A percentile compares a stretch with the other conserved stretches of the same genome.
Evolutionary conservation across 2,888 invertebrate genomes (phyloP).

Genomic region (Diarsia rubi): DNA sequence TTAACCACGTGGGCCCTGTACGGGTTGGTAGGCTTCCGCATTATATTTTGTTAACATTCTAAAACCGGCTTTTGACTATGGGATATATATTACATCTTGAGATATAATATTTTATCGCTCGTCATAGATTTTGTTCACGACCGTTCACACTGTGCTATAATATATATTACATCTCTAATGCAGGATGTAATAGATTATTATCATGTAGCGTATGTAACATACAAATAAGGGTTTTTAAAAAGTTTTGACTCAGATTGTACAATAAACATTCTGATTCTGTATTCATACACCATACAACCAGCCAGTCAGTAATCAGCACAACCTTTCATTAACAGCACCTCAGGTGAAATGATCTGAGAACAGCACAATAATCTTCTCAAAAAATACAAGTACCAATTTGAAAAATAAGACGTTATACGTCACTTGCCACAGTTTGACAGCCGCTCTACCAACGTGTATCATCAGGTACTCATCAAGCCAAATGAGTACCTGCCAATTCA

Average conservation of each 20-base stretch:
- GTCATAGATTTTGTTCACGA: too few relatives aligned
- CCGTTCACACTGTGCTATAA: too few relatives aligned
- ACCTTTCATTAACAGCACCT: not conserved
- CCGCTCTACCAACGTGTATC: constrained; percentile 23
- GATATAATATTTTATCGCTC: too few relatives aligned
- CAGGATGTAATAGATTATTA: too few relatives aligned
- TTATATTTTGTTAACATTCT: not conserved
- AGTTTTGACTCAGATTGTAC: not conserved
- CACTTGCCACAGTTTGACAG: constrained; percentile 42
- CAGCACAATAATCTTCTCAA: not conserved
- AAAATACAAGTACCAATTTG: constrained; percentile 26
- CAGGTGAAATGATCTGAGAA: too few relatives aligned
- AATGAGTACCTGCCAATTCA: constrained; percentile 60
- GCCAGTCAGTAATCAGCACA: not conserved
- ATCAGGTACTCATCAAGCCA: constrained; percentile 20
- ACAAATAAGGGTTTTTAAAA: not conserved
- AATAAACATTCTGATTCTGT: not conserved
- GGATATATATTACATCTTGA: too few relatives aligned
- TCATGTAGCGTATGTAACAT: too few relatives aligned
- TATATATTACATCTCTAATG: too few relatives aligned
- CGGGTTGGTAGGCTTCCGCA: not conserved
- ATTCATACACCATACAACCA: not conserved
- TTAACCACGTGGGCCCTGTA: too few relatives aligned
- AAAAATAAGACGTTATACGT: constrained; percentile 48
- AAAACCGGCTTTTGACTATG: too few relatives aligned